Evolutionary conservation across 2,888 invertebrate genomes (phyloP).

Genomic region (Leucoma salicis): DNA sequence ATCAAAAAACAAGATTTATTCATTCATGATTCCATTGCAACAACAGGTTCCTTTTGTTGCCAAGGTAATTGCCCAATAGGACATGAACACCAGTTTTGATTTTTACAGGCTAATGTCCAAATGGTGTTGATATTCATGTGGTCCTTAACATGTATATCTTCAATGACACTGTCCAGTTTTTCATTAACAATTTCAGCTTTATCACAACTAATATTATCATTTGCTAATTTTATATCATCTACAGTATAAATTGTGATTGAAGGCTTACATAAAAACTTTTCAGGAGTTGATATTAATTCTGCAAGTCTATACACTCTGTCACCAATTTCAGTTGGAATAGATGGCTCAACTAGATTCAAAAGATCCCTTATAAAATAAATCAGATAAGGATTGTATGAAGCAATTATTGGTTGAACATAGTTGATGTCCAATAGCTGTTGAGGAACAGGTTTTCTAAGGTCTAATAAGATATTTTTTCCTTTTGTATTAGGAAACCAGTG

Average conservation of each 20-base stretch:
- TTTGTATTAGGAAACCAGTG: conserved; percentile 70
- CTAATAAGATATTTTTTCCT: conserved; percentile 47
- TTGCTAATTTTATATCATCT: conserved; percentile 56
- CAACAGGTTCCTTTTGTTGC: conserved; percentile 43
- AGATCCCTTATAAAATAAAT: conserved; percentile 60
- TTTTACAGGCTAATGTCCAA: conserved; percentile 56
- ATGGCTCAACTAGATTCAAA: conserved; percentile 54
- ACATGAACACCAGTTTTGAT: conserved; percentile 64
- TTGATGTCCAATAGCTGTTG: conserved; percentile 53
- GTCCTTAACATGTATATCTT: conserved; percentile 8
- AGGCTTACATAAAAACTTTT: conserved; percentile 40
- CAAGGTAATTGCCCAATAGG: conserved; percentile 79
- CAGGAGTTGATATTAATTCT: conserved; percentile 57
- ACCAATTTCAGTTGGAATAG: conserved; percentile 44
- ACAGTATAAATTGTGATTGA: conserved; percentile 63
- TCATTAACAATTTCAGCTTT: conserved; percentile 5
- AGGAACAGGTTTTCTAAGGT: conserved; percentile 60
- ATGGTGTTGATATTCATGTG: conserved; percentile 33
- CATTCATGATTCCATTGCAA: conserved; percentile 24
- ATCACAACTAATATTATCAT: conserved; percentile 19
- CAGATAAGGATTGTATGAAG: conserved; percentile 63
- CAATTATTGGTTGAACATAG: conserved; percentile 62
- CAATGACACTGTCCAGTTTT: not conserved
- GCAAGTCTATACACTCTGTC: conserved; percentile 56
- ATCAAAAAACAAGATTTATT: too few relatives aligned